Evolutionary conservation across 1,140 invertebrate species (phyloP), one percentile per base, ranked within the genome.

Genomic region (Lasioglossum albipes): DNA sequence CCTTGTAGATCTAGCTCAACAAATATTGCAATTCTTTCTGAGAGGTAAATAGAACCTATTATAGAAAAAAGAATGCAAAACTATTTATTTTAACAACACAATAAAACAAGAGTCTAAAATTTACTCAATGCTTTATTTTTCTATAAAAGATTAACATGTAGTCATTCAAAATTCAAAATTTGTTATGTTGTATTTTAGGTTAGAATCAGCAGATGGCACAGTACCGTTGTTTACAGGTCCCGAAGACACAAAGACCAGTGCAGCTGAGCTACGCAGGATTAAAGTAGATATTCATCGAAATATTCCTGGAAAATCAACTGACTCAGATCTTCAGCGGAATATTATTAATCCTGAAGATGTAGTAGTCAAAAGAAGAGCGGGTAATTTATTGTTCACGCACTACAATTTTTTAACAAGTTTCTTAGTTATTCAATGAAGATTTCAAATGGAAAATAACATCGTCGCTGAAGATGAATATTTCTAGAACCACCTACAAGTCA

Each of bases 281-380:
- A 88, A 89, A 86, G 84, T 90, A 74, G 84, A 89, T 75, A 90
- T 90, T 79, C 84, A 85, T 13, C 79, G 89, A 54, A 87, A 88
- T 59, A 84, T 90, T 66, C 65, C 83, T 22, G 65, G 20, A 36
- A 72, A 73, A 64, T 64, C 64, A 10, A 36, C 69, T 10, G n/a
- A 68, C 31, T 27, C 7, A 4, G 72, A 76, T 41, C 66, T 89
- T 22, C 22, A 84, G 13, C 66, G 88, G 22, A 81, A 85, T 49
- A 89, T 90, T 66, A 2, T 84, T 22, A 81, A 85, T 77, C 83
- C 84, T 27, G 89, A 90, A 73, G 88, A 90, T 59, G 80, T 90
- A 16, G 59, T 82, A 49, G 10, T 90, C 2, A 85, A 82, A 49
- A 86, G 89, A 86, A 84, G 88, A 89, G 82, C 76, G 36, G 89